Evolutionary conservation across 2,113 vertebrate genomes (phyloP).

Genomic region (Cyanocitta stelleri): DNA sequence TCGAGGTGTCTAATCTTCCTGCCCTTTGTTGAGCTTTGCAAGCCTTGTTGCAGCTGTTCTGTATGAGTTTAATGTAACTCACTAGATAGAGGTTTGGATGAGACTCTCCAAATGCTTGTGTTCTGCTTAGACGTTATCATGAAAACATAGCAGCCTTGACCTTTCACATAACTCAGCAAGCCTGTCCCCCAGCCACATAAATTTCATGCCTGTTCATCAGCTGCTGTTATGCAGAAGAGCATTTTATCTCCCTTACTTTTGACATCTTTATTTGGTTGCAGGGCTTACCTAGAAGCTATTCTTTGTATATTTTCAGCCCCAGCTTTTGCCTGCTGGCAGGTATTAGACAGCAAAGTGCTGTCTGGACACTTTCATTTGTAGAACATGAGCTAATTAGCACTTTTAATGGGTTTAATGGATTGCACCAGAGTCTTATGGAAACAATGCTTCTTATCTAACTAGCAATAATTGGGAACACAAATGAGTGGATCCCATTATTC

Average conservation of each 20-base stretch:
- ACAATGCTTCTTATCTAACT: background rate
- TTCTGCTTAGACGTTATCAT: conserved; percentile 53
- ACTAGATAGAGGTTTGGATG: conserved; percentile 37
- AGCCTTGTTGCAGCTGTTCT: conserved; percentile 52
- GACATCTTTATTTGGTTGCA: conserved; percentile 41
- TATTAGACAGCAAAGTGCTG: background rate
- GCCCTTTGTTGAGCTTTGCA: conserved; percentile 45
- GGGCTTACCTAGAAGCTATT: conserved; percentile 9
- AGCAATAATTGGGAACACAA: background rate
- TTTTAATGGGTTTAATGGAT: conserved; percentile 40
- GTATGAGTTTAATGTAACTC: conserved; percentile 47
- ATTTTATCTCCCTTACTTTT: conserved; percentile 34
- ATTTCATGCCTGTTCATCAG: conserved; percentile 61
- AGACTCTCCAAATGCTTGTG: conserved; percentile 46
- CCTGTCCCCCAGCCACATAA: conserved; percentile 16
- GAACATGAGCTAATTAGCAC: conserved; percentile 35
- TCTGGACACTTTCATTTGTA: background rate
- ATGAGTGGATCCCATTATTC: background rate
- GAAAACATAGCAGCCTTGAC: conserved; percentile 62
- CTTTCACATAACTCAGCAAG: conserved; percentile 51
- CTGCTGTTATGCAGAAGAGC: conserved; percentile 17
- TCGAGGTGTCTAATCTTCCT: conserved; percentile 50
- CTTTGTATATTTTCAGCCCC: background rate
- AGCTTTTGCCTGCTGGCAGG: background rate
- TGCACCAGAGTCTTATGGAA: background rate